A percentile compares a stretch with the other conserved stretches of the same genome.
Conservation (phyloP, 2,888 invertebrate species). For the Mythimna albipuncta region DNA sequence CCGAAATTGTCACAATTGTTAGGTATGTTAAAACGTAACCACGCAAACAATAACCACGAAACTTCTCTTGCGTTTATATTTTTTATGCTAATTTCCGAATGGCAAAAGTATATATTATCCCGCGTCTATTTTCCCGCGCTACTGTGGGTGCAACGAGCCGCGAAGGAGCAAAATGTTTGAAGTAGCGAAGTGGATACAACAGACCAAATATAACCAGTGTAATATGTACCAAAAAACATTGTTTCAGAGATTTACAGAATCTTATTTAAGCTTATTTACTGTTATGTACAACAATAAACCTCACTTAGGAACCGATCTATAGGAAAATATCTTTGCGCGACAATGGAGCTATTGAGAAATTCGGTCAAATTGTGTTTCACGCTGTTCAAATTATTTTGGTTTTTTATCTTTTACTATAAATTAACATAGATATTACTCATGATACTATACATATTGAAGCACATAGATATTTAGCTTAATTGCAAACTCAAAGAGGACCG, state of each 20-base stretch:
- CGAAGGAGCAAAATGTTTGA: conserved; percentile 31
- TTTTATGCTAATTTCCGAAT: conserved; percentile 46
- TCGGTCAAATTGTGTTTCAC: conserved; percentile 2
- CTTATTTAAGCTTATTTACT: conserved; percentile 35
- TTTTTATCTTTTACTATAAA: not conserved
- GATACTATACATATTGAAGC: not conserved
- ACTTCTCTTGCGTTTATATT: conserved; percentile 30
- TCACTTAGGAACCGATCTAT: conserved; percentile 42
- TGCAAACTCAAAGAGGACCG: conserved; percentile 13
- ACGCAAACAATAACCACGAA: conserved; percentile 11
- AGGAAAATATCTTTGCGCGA: conserved; percentile 33
- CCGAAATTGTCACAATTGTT: not conserved
- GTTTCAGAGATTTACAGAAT: conserved; percentile 23
- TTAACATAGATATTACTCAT: not conserved
- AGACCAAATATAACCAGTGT: conserved; percentile 12
- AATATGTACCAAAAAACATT: conserved; percentile 36
- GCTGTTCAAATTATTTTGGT: not conserved
- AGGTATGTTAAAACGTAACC: too few relatives aligned
- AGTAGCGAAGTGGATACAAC: conserved; percentile 15
- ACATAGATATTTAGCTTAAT: not conserved
- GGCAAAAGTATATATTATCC: conserved; percentile 8
- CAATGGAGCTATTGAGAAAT: conserved; percentile 27
- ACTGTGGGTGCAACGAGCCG: conserved; percentile 3
- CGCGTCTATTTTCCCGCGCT: conserved; percentile 44
- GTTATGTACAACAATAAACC: conserved; percentile 37